Percentiles rank a stretch among this genome's conserved stretches.
Conservation (phyloP, 1,140 invertebrate genomes). For the Drosophila orosa region DNA sequence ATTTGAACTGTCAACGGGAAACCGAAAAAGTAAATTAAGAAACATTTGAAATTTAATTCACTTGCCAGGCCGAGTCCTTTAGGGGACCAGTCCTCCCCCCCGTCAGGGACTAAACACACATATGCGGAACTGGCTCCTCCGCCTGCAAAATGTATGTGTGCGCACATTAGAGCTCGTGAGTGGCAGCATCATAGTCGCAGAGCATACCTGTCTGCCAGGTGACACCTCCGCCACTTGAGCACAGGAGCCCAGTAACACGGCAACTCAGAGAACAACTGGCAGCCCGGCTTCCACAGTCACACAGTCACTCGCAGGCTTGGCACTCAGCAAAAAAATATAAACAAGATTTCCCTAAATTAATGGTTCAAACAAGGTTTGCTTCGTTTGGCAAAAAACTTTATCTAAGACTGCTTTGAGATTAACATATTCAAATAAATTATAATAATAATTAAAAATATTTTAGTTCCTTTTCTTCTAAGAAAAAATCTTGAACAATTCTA, state of each 20-base stretch:
- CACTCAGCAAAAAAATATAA: conserved; percentile 5
- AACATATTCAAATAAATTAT: neutral
- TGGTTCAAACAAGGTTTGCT: too few species aligned
- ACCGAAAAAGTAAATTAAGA: conserved; percentile 83
- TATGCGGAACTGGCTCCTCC: neutral
- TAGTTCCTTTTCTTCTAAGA: too few species aligned
- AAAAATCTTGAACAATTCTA: too few species aligned
- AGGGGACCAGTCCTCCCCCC: conserved; percentile 8
- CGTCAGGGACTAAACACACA: neutral
- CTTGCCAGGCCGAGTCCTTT: conserved; percentile 46
- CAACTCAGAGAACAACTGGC: conserved; percentile 34
- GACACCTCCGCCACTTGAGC: conserved; percentile 76
- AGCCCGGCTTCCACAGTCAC: conserved; percentile 15
- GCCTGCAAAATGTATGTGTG: conserved; percentile 19
- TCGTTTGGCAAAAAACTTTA: neutral
- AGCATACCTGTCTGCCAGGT: conserved; percentile 67
- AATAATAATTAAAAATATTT: neutral
- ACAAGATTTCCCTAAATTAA: neutral
- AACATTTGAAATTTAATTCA: conserved; percentile 83
- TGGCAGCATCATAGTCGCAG: conserved; percentile 59
- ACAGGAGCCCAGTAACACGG: conserved; percentile 57
- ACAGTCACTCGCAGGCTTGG: conserved; percentile 10
- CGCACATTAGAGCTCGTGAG: conserved; percentile 33
- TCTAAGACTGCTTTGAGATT: neutral
- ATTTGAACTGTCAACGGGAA: conserved; percentile 82